phyloP scores from a whole-genome alignment of 2,113 vertebrate genomes.

The Cryptotis parvus region DNA sequence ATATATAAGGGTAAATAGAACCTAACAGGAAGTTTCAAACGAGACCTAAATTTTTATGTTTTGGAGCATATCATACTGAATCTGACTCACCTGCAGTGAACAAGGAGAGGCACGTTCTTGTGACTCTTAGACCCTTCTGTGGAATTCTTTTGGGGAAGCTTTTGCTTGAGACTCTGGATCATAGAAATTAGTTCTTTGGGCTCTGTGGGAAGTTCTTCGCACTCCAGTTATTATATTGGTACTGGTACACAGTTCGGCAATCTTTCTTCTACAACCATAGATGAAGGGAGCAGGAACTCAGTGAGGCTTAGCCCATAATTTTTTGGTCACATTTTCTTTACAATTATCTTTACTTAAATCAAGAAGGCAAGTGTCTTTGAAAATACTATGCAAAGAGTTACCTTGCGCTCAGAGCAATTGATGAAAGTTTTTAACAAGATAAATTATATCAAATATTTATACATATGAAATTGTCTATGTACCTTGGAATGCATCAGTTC shows the following conservation, averaged over 20 bases:
- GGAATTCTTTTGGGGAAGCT: slow-evolving; percentile 74
- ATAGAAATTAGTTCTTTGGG: slow-evolving; percentile 89
- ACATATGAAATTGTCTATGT: background rate
- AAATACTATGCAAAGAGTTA: background rate
- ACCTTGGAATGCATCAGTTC: slow-evolving; percentile 93
- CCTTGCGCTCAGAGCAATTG: background rate
- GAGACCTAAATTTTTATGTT: background rate
- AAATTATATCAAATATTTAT: background rate
- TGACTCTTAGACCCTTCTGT: slow-evolving; percentile 74
- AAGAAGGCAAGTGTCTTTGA: background rate
- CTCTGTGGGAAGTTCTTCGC: slow-evolving; percentile 87
- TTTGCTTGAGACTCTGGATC: slow-evolving; percentile 89
- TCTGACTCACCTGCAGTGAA: slow-evolving; percentile 94
- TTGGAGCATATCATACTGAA: background rate
- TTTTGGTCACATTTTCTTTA: background rate
- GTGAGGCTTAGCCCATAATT: background rate
- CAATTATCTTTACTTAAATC: background rate
- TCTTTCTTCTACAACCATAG: slow-evolving; percentile 92
- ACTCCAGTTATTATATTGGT: slow-evolving; percentile 92
- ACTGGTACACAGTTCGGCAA: slow-evolving; percentile 89
- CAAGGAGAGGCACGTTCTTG: slow-evolving; percentile 83
- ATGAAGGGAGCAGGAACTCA: background rate
- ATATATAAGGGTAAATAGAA: background rate
- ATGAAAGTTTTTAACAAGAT: background rate
- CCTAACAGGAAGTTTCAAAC: background rate